Base-by-base conservation (phyloP, 2,888 invertebrate species). In the Nemurella pictetii region DNA sequence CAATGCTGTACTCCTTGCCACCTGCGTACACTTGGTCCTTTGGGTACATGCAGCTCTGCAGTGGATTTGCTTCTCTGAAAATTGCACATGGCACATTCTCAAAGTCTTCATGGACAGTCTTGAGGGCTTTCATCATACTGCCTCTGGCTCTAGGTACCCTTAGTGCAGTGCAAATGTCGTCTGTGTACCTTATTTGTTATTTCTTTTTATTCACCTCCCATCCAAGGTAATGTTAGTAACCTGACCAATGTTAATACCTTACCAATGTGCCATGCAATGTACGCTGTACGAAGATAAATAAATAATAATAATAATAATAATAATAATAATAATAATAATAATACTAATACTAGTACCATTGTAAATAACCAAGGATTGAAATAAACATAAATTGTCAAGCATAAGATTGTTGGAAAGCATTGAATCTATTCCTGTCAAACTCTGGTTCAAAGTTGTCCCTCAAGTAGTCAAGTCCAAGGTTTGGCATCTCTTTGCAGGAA, bases 401-500 rank as follows among this genome's bases (percentile, higher is more conserved):
- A 55, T 55, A 15, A 55, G 20, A 20, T 55, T 55, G 2, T 55
- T 55, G 12, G 20, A 55, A 20, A 12, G 55, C 9, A 20, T 12
- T 20, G 20, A 55, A 7, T 55, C 55, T 86, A 84, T 36, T 32
- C 32, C 27, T 35, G 12, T 36, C 36, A 3, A 84, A 85, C 20
- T 28, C 72, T 75, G 36, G 32, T 35, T 86, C 80, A 5, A 86
- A 80, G 29, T 83, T 78, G 20, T 27, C 28, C 5, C 80, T 30
- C 26, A 86, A 32, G 15, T 83, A 92, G 89, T 92, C n/a, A n/a
- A n/a, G n/a, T n/a, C n/a, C 90, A 87, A 97, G 91, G 89, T 96
- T 94, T 0, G 97, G 97, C 90, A 96, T 91, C 86, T 93, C 92
- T 84, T 93, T 93, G 89, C 96, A 96, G 85, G 95, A 94, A 27